Evolutionary conservation across 2,113 vertebrate species (phyloP), one percentile per base, ranked within the genome.

Genomic region (Probosciger aterrimus): DNA sequence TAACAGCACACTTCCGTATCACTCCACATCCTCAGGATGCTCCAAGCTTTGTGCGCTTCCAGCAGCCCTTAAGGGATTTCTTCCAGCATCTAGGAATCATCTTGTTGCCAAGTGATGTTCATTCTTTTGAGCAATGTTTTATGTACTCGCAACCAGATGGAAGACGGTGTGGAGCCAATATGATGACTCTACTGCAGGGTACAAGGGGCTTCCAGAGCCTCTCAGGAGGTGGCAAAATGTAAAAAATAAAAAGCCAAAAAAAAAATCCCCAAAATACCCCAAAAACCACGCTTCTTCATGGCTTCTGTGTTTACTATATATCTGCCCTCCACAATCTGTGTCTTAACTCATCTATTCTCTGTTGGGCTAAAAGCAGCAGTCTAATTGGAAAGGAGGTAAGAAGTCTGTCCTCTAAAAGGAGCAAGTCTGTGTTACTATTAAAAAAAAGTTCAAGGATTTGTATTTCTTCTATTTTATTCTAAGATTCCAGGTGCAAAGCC

Each of bases 401-500:
- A 93, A 71, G 11, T 16, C 18, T 85, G 9, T 84, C 79, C 93
- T 96, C 92, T 78, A 83, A 93, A 96, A 92, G 71, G 82, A 96
- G 59, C 68, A 44, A 39, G 27, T 95, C 81, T 96, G 83, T 95
- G 92, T 95, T 97, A n/a, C 70, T 92, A 83, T 88, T 95, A 96
- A 89, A 92, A 39, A 96, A 92, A 95, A 90, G 39, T 92, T 92
- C 83, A 94, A 97, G 49, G 59, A 35, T 53, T 93, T 88, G 80
- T 91, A 43, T 81, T 94, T 74, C 15, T 78, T 89, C 7, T 33
- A 6, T 37, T 49, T 74, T n/a, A 44, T 71, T 64, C 79, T 50
- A 93, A 96, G 86, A 97, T 90, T 97, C 94, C 96, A 96, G 82
- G 81, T 97, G 93, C 86, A 96, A 96, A 96, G 71, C 71, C 93